Percentiles rank a stretch among this genome's conserved stretches.
Evolutionary conservation across 2,888 invertebrate genomes (phyloP).

Genomic region (Galeopsomyia nigrocyanea): DNA sequence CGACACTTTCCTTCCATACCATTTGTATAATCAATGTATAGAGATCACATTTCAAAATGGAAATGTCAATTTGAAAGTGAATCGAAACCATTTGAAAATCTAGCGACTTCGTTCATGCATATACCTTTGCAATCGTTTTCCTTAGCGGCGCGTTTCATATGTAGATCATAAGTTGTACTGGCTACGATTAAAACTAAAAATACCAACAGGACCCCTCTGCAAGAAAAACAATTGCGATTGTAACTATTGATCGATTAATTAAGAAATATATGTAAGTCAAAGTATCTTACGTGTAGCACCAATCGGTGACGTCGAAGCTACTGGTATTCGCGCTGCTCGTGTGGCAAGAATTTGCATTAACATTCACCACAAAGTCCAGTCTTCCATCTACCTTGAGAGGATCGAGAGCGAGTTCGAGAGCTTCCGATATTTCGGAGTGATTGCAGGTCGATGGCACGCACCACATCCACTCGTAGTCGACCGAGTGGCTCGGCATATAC

Average conservation of each 20-base stretch:
- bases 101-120: conserved; percentile 14
- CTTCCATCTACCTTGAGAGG: conserved; percentile 56
- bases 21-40: conserved; percentile 20
- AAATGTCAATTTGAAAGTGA: conserved; percentile 27
- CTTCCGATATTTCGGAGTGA: conserved; percentile 55
- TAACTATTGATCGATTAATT: too few species aligned
- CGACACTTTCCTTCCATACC: too few species aligned
- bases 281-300: conserved; percentile 59
- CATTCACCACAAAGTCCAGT: conserved; percentile 56
- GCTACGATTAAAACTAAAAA: conserved; percentile 53
- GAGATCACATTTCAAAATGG: conserved; percentile 25
- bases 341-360: conserved; percentile 56
- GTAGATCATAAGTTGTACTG: conserved; percentile 61
- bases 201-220: conserved; percentile 50
- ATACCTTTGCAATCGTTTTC: conserved; percentile 53
- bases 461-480: conserved; percentile 60
- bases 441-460: conserved; percentile 64
- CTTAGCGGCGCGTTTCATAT: conserved; percentile 45
- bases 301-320: conserved; percentile 55
- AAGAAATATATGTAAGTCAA: too few species aligned
- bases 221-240: neutral
- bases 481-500: conserved; percentile 22
- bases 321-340: conserved; percentile 51
- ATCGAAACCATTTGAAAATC: conserved; percentile 26
- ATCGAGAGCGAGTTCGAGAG: conserved; percentile 56